Evolutionary conservation across 2,113 vertebrate species (phyloP), one percentile per base, ranked within the genome.

Genomic region (Marmota monax): DNA sequence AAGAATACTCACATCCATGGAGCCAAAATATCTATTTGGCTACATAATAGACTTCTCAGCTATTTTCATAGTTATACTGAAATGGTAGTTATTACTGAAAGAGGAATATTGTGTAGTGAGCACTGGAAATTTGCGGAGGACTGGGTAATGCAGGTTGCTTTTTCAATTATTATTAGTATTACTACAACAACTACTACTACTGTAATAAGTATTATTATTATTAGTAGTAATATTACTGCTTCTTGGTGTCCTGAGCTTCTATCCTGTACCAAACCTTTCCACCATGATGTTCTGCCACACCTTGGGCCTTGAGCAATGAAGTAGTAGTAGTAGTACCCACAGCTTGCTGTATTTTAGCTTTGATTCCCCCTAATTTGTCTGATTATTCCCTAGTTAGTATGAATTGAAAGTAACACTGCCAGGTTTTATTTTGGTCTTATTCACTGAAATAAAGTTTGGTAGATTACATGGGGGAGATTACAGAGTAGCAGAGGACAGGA

Each of bases 321-420:
- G 20, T 22, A 20, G 20, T 56, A 56, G 17, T 22, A 58, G 18
- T 58, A 58, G 56, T 58, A 58, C 76, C 20, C 65, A 65, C 10
- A 48, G 8, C 67, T 92, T 93, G 23, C 51, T 94, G 90, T 39
- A 32, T 67, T 84, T 92, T 80, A 82, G 37, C 72, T 94, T 67
- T 53, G 51, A 89, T 80, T 93, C 39, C 42, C 96, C 25, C 16
- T 39, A 77, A 61, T 61, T 51, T 90, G 67, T 96, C 39, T 88
- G 32, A 45, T 91, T 84, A 10, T 80, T 92, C 53, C 56, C 25
- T 79, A 72, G n/a, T 79, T 18, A 89, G 78, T 70, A 48, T 88
- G 80, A 69, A 74, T 37, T 74, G 39, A 93, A 94, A 87, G 37
- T 79, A 70, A 91, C 76, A 61, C 2, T 83, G 37, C 2, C 27